Base-by-base conservation (phyloP, 2,888 invertebrate species). In the Cremastobaeus sp. region DNA sequence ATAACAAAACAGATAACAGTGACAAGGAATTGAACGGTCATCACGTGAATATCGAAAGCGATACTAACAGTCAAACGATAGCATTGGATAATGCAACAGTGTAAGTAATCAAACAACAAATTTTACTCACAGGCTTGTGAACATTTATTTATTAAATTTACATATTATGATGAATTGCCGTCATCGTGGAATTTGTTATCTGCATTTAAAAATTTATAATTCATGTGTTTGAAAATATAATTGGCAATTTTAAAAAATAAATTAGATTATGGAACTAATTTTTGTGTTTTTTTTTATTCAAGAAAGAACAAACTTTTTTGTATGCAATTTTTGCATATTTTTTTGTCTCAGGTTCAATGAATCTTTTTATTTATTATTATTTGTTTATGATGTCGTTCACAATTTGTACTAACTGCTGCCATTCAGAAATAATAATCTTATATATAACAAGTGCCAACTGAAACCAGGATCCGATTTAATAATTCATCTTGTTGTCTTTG, bases 11-110 rank as follows among this genome's bases (percentile, higher is more conserved):
- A 78, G 79, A 77, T 48, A 84, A 85, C 75, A 82, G 77, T 54
- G 82, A 81, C 62, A 84, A 83, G 76, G 87, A 85, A 77, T 78
- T 87, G 60, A 87, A 87, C 60, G 87, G 87, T 78, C 87, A 87
- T 73, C 86, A 85, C 64, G 82, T 82, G 76, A 86, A 86, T 80
- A 86, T 86, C 69, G 60, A 62, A 66, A 85, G 84, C 73, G 86
- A 84, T 76, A 85, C 87, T 83, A 83, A 83, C 82, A 84, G 78
- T 78, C 85, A 87, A 82, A 83, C 86, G 55, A 85, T 86, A 77
- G 76, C 85, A 59, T 81, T 87, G 81, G 87, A 87, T 78, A 87
- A 87, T 84, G 86, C 85, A 77, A 85, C 87, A 80, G 86, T 87
- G 87, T 87, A 85, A 87, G 87, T 87, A 87, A 77, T 69, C 66